Percentiles rank a stretch among this genome's conserved stretches.
These are phyloP conservation scores for Trichopria drosophilae DNA, from an alignment of 2,888 invertebrate genomes.

Conservation along the genomic window DNA sequence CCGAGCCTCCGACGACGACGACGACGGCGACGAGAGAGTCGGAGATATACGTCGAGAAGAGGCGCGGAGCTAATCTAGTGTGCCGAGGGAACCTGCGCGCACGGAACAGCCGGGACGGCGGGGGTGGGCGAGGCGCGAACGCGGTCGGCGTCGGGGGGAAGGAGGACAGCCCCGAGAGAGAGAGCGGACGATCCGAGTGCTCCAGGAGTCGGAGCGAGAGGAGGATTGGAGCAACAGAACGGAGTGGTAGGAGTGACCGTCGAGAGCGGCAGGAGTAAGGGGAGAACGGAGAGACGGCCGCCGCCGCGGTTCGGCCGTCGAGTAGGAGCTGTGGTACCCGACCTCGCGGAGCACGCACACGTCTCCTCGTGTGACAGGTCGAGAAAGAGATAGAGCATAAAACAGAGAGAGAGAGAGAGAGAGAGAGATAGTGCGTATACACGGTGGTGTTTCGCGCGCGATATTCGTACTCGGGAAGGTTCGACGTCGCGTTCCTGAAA, in stretches of 20 bases:
- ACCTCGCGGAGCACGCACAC: constrained; percentile 25
- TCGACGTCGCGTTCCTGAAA: no score
- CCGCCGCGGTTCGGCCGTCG: constrained; percentile 10
- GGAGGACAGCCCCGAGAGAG: constrained; percentile 7
- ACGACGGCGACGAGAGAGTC: constrained; percentile 21
- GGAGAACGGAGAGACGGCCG: constrained; percentile 17
- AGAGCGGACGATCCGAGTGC: constrained; percentile 11
- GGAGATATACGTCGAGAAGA: constrained; percentile 15
- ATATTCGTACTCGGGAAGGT: background rate
- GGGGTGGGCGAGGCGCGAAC: background rate
- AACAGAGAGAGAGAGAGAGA: constrained; percentile 4
- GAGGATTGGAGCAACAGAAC: constrained; percentile 22
- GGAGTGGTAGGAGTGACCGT: constrained; percentile 23
- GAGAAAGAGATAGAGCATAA: background rate
- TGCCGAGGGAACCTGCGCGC: background rate
- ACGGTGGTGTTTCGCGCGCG: background rate
- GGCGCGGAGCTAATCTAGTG: constrained; percentile 1
- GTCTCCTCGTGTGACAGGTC: background rate
- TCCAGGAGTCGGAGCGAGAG: constrained; percentile 2
- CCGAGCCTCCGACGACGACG: constrained; percentile 23
- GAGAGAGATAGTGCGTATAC: background rate
- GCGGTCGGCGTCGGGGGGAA: background rate
- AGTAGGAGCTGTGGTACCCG: constrained; percentile 27
- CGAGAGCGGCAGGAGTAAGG: constrained; percentile 9
- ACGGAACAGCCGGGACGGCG: constrained; percentile 12